Evolutionary conservation across 2,797 vertebrate species (phyloP).

Genomic region (Oceanodroma leucorhoa): DNA sequence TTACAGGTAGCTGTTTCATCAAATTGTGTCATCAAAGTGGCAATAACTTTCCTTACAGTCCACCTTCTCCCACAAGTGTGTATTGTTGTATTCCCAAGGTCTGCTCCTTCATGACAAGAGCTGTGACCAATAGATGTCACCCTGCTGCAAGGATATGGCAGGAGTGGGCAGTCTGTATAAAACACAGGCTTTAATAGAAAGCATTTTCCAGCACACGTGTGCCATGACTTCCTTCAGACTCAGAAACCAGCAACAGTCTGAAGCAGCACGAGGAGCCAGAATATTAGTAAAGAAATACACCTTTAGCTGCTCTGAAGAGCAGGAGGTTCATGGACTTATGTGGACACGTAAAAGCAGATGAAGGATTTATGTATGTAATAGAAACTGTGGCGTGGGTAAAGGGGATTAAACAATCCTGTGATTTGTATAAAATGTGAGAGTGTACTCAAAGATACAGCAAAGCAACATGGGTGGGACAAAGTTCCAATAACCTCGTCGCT

Average conservation of each 20-base stretch:
- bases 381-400: not conserved
- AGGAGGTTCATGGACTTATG: not conserved
- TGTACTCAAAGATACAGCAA: not conserved
- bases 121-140: slow-evolving; percentile 51
- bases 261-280: not conserved
- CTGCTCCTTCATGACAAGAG: not conserved
- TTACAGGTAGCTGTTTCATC: not conserved
- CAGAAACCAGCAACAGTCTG: not conserved
- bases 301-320: not conserved
- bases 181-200: not conserved
- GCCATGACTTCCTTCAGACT: not conserved
- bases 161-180: not conserved
- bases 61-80: not conserved
- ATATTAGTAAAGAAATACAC: not conserved
- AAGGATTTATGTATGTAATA: not conserved
- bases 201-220: fast-evolving
- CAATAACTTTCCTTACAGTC: not conserved
- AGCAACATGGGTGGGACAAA: not conserved
- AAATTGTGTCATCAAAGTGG: not conserved
- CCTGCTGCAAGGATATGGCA: not conserved
- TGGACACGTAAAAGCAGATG: not conserved
- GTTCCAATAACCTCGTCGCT: not conserved
- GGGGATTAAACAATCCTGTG: not conserved
- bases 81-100: not conserved
- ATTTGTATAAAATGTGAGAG: not conserved